phyloP scores from a whole-genome alignment of 2,797 vertebrate genomes.

The Coendou prehensilis region DNA sequence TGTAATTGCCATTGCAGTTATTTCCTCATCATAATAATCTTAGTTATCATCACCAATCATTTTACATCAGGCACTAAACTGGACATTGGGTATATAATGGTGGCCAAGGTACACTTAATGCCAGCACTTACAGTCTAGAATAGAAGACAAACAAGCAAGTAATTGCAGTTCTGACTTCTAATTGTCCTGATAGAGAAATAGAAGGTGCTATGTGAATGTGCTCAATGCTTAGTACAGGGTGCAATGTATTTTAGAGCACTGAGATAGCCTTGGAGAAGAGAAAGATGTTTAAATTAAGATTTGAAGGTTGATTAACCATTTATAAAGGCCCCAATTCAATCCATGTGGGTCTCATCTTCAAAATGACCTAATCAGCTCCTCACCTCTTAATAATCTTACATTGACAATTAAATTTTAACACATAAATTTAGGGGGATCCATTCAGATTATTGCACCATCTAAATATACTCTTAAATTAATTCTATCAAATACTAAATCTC shows the following conservation, averaged over 20 bases:
- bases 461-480: slow-evolving; percentile 47
- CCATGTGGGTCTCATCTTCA: not conserved
- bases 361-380: not conserved
- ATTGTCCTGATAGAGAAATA: not conserved
- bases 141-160: not conserved
- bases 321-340: not conserved
- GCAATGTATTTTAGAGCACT: not conserved
- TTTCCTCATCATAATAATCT: not conserved
- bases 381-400: not conserved
- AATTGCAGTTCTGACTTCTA: slow-evolving; percentile 31
- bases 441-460: not conserved
- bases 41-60: not conserved
- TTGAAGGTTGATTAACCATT: slow-evolving; percentile 3
- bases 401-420: not conserved
- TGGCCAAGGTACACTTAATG: slow-evolving; percentile 37
- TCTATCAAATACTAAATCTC: slow-evolving; percentile 49
- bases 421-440: not conserved
- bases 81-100: not conserved
- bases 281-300: not conserved
- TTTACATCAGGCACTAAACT: not conserved
- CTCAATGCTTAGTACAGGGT: not conserved
- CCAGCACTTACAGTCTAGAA: not conserved
- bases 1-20: not conserved
- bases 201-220: not conserved
- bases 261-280: not conserved